Evolutionary conservation across 2,797 vertebrate species (phyloP), one percentile per base, ranked within the genome.

Genomic region (Microhierax caerulescens): DNA sequence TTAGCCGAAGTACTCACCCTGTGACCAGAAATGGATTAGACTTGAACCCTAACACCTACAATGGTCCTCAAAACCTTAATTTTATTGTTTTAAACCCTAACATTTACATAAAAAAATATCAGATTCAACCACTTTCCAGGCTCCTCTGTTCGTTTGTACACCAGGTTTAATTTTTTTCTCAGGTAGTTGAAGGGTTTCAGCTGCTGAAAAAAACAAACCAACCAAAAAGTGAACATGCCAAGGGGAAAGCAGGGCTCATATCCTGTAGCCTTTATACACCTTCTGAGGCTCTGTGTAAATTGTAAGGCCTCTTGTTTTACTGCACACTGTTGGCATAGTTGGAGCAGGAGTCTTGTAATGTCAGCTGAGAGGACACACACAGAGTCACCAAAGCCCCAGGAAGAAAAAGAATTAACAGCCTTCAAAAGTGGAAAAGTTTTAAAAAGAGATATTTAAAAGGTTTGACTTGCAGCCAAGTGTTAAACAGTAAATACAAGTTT

Each of bases 401-500:
- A 97, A 96, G 93, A 92, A 96, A 18, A 96, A 95, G 72, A 97
- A 95, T 97, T 94, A 97, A 83, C 79, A 96, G 61, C 89, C 92
- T 93, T 96, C 85, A 64, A 96, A 98, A 98, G 97, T 91, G 80
- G 84, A 93, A 96, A 96, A 90, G 77, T 72, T 97, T 98, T 98
- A 97, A 93, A 92, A 96, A 87, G 34, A 96, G 93, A 95, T 94
- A 97, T 98, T 98, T 98, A 98, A 98, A 98, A 91, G 64, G 85
- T 95, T 97, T 98, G 98, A 98, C 97, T 98, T 97, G 96, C 98
- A 97, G 97, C 97, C 96, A 97, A 85, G 37, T 97, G 90, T 97
- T 97, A 95, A 97, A 96, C 77, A 98, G 97, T 98, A 98, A 98
- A 98, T 97, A 98, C 74, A 95, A 94, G 75, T 86, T 91, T 96